Conservation (phyloP, 1,140 invertebrate genomes). For the Nasonia longicornis region DNA sequence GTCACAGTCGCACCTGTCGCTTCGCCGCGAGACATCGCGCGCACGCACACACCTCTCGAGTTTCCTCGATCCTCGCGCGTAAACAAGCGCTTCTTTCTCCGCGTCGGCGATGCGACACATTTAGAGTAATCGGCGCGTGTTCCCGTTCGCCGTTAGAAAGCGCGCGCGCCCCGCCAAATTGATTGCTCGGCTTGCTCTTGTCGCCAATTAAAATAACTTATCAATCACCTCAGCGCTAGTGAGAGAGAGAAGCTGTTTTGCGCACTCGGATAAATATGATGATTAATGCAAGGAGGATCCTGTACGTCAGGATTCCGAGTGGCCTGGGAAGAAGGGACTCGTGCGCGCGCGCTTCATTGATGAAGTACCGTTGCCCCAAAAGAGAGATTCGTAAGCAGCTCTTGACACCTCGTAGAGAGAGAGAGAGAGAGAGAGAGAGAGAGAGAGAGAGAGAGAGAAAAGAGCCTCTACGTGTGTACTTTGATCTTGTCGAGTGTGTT, state of each 20-base stretch:
- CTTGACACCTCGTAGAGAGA: background rate
- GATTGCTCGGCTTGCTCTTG: conserved; percentile 8
- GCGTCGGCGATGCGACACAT: conserved; percentile 42
- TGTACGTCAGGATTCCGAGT: background rate
- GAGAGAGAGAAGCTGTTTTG: background rate
- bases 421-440: background rate
- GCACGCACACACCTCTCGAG: too few species aligned
- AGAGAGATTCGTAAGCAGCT: too few species aligned
- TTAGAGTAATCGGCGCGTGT: conserved; percentile 39
- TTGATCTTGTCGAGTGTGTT: too few species aligned
- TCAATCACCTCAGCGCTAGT: conserved; percentile 5
- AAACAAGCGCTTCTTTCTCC: conserved; percentile 26
- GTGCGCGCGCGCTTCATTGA: too few species aligned
- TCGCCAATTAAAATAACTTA: conserved; percentile 42
- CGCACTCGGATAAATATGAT: background rate
- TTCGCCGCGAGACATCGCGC: too few species aligned
- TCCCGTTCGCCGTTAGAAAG: conserved; percentile 39
- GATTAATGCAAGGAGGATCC: conserved; percentile 9
- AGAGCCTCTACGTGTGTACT: background rate
- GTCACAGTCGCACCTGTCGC: too few species aligned
- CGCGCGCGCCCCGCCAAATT: conserved; percentile 21
- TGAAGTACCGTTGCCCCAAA: too few species aligned
- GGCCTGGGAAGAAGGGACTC: too few species aligned
- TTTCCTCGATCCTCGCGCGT: background rate
- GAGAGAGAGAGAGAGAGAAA: background rate